Evolutionary conservation across 2,797 vertebrate species (phyloP), one percentile per base, ranked within the genome.

Genomic region (Acropternis orthonyx): DNA sequence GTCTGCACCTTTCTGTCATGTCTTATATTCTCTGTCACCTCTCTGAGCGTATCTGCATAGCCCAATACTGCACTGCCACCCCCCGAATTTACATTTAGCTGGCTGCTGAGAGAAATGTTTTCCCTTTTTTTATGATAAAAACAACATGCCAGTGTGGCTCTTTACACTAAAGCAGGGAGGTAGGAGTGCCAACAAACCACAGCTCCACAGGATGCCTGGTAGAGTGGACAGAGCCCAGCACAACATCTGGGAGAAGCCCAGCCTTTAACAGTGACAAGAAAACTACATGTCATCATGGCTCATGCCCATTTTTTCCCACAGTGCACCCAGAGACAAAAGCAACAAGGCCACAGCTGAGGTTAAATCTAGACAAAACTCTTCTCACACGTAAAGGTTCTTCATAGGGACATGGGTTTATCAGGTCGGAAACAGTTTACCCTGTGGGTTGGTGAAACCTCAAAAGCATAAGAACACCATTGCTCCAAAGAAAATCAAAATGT

Each of bases 1-100:
- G 43, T 17, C 34, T 43, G 34, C 26, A 34, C 27, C 41, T 56
- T 84, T 43, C 49, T 54, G 34, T 39, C 19, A 34, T 7, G 28
- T 67, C 49, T 66, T n/a, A 9, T 28, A 44, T 7, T 67, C 24
- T 21, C 2, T 65, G 37, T 17, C 10, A 26, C 41, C 58, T 49
- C 49, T 51, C 30, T 30, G 22, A 76, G 48, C 5, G 18, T 26
- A 37, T 36, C 24, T 52, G n/a, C 51, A 69, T n/a, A 75, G 55
- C 10, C 22, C 67, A 23, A 3, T 5, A 48, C 4, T 55, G 27
- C 49, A n/a, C 41, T 37, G 10, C 8, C 82, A 85, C 41, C 17
- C 14, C 20, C 17, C 1, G 1, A 74, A 56, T 3, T 1, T 17
- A 85, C 2, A 4, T 14, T 49, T 49, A 8, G 18, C 1, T 62